Percentiles rank a stretch among this genome's conserved stretches.
Evolutionary conservation across 2,888 invertebrate genomes (phyloP).

Genomic region (Leucophenga maculata): DNA sequence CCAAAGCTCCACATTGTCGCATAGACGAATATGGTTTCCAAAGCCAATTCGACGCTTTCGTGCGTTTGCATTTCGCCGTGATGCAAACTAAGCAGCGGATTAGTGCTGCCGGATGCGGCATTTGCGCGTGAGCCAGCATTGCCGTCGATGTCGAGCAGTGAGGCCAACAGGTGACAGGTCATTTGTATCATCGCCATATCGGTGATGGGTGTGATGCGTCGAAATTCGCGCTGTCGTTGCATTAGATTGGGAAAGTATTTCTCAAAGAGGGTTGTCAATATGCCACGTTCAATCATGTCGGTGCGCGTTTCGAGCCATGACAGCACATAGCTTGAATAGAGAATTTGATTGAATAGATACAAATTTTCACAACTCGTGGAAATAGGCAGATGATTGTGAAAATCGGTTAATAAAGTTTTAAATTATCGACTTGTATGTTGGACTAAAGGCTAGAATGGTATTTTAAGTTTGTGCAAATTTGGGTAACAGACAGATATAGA

Average conservation of each 20-base stretch:
- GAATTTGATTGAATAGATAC: not conserved
- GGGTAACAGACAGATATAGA: too few species aligned
- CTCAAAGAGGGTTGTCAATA: conserved; percentile 90
- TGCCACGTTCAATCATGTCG: conserved; percentile 83
- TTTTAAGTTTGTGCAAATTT: too few species aligned
- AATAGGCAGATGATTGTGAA: too few species aligned
- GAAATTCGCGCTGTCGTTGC: conserved; percentile 85
- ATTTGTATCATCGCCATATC: conserved; percentile 93
- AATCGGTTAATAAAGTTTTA: too few species aligned
- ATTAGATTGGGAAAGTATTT: conserved; percentile 92
- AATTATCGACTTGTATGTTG: too few species aligned
- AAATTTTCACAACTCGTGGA: not conserved
- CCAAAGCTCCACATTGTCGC: conserved; percentile 95
- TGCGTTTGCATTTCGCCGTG: conserved; percentile 78
- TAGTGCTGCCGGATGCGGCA: conserved; percentile 29
- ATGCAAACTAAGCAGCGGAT: conserved; percentile 72
- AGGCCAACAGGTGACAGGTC: conserved; percentile 90
- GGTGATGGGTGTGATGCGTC: conserved; percentile 91
- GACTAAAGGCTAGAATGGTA: too few species aligned
- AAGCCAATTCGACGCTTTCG: conserved; percentile 76
- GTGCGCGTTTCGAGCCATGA: conserved; percentile 90
- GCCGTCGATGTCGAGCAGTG: conserved; percentile 75
- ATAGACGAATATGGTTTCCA: conserved; percentile 93
- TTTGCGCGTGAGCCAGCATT: conserved; percentile 19
- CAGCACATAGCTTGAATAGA: conserved; percentile 78